These are phyloP conservation scores for Yponomeuta plumbellus DNA, from an alignment of 2,888 invertebrate species.

Conservation along the genomic window DNA sequence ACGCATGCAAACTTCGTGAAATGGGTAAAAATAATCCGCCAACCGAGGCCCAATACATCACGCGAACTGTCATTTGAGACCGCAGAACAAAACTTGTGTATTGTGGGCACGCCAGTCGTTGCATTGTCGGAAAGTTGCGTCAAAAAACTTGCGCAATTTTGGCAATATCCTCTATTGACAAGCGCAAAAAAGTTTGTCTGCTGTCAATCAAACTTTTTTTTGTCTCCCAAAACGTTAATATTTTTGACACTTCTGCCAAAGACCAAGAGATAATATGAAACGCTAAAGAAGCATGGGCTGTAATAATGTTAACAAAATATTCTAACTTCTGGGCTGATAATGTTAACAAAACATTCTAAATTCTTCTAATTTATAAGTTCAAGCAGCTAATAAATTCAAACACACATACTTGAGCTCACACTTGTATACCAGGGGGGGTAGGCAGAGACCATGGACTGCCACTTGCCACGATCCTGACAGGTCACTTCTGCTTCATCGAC, in stretches of 20 bases:
- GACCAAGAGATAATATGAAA: too few species aligned
- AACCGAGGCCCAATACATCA: conserved; percentile 69
- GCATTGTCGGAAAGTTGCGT: conserved; percentile 67
- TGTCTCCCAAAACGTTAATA: conserved; percentile 24
- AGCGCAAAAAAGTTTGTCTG: neutral
- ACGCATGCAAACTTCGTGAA: conserved; percentile 73
- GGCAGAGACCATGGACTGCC: too few species aligned
- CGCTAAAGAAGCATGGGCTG: too few species aligned
- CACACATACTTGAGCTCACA: too few species aligned
- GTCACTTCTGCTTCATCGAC: too few species aligned
- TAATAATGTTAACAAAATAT: too few species aligned
- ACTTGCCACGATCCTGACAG: too few species aligned
- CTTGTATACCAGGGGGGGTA: too few species aligned
- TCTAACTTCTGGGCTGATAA: neutral
- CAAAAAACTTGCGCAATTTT: conserved; percentile 69
- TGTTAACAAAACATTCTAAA: neutral
- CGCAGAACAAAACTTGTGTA: conserved; percentile 74
- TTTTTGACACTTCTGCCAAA: neutral
- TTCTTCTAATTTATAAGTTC: neutral
- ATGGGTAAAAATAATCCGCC: conserved; percentile 75
- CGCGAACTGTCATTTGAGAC: conserved; percentile 70
- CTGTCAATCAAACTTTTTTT: neutral
- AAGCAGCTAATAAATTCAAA: neutral
- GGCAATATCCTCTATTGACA: conserved; percentile 48
- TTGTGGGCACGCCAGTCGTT: conserved; percentile 41